Evolutionary conservation across 2,113 vertebrate species (phyloP), one percentile per base, ranked within the genome.

Genomic region (Thymallus thymallus): DNA sequence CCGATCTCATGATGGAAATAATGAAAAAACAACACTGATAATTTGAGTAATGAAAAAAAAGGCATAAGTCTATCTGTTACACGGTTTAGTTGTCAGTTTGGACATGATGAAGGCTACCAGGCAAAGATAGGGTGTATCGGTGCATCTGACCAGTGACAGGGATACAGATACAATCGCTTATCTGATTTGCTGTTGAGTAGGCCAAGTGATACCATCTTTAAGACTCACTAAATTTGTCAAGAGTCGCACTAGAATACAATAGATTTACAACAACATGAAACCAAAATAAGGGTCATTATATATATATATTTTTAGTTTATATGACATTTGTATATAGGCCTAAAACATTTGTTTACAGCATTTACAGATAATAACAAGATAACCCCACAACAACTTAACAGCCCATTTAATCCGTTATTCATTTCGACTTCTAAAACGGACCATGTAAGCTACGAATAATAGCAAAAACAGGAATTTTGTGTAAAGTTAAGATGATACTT

Each of bases 1-100:
- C 51, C 29, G 24, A 46, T 62, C 60, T 16, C 16, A 63, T 46
- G 60, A 75, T 56, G 22, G 46, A 74, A 32, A 71, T 74, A 60
- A 35, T 45, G 10, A 58, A 58, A 18, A n/a, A 56, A 51, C 16
- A 74, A 60, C 70, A 69, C 60, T 35, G 18, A 32, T 60, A 32
- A 35, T 62, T 29, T 46, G n/a, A 60, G 6, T 60, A 23, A 60
- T 60, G 6, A 22, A 23, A 60, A 55, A 55, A 60, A 60, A 60
- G 6, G 5, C 56, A 60, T 55, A 55, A 9, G 48, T 51, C 48
- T 18, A 51, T 18, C 16, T 18, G 48, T 51, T 60, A 16, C 56
- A 60, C n/a, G 6, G n/a, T 9, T 58, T 60, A 12, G 5, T n/a
- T 60, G 18, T 60, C 6, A 60, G 6, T 2, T 23, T 22, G 13